Evolutionary conservation across 2,797 vertebrate species (phyloP).

Genomic region (Aeoliscus strigatus): DNA sequence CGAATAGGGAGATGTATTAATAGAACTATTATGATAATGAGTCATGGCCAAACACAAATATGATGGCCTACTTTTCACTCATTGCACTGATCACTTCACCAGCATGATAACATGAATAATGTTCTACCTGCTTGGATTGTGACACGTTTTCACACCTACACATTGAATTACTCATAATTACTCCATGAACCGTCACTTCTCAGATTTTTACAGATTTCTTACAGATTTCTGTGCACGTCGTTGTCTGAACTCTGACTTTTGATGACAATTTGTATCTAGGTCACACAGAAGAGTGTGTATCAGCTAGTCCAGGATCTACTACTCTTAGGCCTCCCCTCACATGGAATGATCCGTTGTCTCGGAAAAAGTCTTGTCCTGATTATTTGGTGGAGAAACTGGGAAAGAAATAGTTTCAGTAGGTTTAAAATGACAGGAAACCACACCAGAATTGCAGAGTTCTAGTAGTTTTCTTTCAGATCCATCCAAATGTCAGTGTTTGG

Average conservation of each 20-base stretch:
- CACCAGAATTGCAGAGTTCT: neutral
- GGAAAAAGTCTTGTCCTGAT: conserved; percentile 1
- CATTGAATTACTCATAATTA: conserved; percentile 5
- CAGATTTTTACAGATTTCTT: conserved; percentile 7
- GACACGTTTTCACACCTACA: no score
- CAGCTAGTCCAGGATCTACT: conserved; percentile 23
- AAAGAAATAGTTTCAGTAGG: neutral
- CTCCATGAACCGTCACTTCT: conserved; percentile 5
- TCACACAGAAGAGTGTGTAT: conserved; percentile 36
- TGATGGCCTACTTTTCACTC: conserved; percentile 62
- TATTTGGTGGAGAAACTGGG: conserved; percentile 1
- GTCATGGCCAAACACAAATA: conserved; percentile 67
- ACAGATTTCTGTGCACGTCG: conserved; percentile 5
- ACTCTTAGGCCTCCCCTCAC: conserved; percentile 7
- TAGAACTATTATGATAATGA: conserved; percentile 73
- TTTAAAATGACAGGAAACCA: conserved; percentile 2
- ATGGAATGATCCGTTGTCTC: conserved; percentile 3
- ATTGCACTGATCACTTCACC: conserved; percentile 21
- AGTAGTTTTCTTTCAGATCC: neutral
- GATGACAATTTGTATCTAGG: conserved; percentile 38
- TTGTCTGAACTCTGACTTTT: conserved; percentile 29
- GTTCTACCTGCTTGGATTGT: neutral
- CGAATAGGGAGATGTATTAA: conserved; percentile 64
- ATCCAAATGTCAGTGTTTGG: conserved; percentile 11
- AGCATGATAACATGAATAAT: no score